These are phyloP conservation scores for Hirtodrosophila histrioides DNA, from an alignment of 2,888 invertebrate genomes.

Conservation along the genomic window DNA sequence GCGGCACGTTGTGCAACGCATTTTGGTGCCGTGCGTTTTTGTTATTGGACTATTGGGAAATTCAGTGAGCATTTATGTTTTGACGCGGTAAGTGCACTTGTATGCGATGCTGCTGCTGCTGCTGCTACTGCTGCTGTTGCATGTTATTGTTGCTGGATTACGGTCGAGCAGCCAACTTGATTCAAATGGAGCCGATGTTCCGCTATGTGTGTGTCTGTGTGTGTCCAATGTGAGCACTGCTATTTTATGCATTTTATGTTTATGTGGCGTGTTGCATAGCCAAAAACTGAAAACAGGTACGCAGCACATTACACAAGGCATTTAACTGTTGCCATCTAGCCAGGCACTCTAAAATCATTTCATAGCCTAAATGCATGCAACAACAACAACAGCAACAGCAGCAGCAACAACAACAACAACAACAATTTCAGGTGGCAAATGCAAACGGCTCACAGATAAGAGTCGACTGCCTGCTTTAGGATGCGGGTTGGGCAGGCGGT, in stretches of 20 bases:
- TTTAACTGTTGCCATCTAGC: conserved; percentile 73
- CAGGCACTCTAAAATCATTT: conserved; percentile 73
- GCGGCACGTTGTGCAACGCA: conserved; percentile 86
- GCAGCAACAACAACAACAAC: conserved; percentile 19
- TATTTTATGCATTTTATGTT: conserved; percentile 69
- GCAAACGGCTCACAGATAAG: conserved; percentile 64
- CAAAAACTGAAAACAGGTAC: conserved; percentile 67
- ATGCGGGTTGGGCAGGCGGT: neutral
- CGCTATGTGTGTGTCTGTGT: conserved; percentile 9
- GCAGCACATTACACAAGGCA: conserved; percentile 66
- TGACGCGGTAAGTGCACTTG: conserved; percentile 85
- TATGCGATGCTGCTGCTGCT: conserved; percentile 27
- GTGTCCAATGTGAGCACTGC: conserved; percentile 47
- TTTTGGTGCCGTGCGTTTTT: conserved; percentile 88
- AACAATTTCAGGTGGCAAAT: conserved; percentile 60
- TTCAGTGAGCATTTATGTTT: conserved; percentile 86
- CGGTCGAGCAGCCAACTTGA: conserved; percentile 45
- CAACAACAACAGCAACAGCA: conserved; percentile 25
- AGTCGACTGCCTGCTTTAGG: conserved; percentile 15
- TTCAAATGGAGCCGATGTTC: conserved; percentile 39
- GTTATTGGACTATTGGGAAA: conserved; percentile 89
- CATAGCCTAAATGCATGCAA: conserved; percentile 44
- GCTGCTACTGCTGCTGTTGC: conserved; percentile 13
- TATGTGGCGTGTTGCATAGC: conserved; percentile 45
- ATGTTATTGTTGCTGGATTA: conserved; percentile 60